Base-by-base conservation (phyloP, 1,140 invertebrate genomes). In the Drosophila grimshawi region DNA sequence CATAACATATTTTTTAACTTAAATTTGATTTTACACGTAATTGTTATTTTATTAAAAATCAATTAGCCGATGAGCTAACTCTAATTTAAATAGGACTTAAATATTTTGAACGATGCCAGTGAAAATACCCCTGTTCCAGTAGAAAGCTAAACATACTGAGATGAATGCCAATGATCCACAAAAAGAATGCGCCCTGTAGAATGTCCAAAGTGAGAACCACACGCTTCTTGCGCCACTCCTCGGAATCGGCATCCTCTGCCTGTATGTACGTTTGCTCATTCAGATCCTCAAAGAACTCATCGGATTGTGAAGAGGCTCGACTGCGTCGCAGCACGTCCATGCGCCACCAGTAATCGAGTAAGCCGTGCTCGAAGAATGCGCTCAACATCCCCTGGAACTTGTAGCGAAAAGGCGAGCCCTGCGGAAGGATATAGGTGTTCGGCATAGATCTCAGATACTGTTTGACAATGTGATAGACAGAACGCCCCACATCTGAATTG, bases 391-490 rank as follows among this genome's bases (percentile, higher is more conserved):
- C 37, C 37, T 92, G 77, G 8, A 92, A 78, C 11, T 91, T 91
- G n/a, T 92, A 69, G 3, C 74, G 64, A n/a, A 81, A 92, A 0
- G 91, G 90, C 0, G 90, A 92, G 6, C 91, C 91, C 2, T 66
- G 33, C 0, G 86, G 80, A 10, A 92, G 10, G 0, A 92, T 78
- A 27, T 92, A 92, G 2, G 90, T 92, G 11, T 76, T 69, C 0
- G 80, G 68, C 79, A 92, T 74, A 4, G 91, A 89, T 7, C 81
- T 62, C 3, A 92, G 65, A 68, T 89, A 86, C 35, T 92, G 73
- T 49, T 86, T 86, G 33, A 92, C 88, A 27, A 92, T 86, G 29
- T 92, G 91, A 53, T 80, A 92, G 5, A 76, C 11, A 11, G 91
- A 85, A 10, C 90, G 79, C 30, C 64, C 78, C 4, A 45, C 61